Conservation (phyloP, 1,140 invertebrate genomes). For the Ptiloglossa arizonensis region DNA sequence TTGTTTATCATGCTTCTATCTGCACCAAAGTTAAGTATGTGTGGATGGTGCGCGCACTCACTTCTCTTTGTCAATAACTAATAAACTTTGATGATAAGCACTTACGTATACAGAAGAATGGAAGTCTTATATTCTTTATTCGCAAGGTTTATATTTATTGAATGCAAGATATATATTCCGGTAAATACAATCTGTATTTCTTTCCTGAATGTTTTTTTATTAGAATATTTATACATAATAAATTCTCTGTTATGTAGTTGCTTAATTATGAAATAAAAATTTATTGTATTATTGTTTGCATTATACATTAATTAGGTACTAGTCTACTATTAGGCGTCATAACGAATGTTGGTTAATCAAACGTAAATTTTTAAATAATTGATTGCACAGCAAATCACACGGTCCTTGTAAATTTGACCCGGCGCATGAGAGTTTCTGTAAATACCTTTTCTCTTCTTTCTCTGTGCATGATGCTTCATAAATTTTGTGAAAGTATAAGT, state of each 20-base stretch:
- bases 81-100: not conserved
- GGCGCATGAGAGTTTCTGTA: conserved; percentile 42
- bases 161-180: no score
- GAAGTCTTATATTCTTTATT: no score
- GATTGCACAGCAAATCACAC: not conserved
- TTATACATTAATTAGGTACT: not conserved
- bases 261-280: not conserved
- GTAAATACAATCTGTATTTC: no score
- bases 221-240: not conserved
- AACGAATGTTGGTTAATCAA: not conserved
- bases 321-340: not conserved
- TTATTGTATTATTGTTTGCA: not conserved
- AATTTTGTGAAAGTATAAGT: not conserved
- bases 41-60: not conserved
- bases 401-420: conserved; percentile 3
- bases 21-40: not conserved
- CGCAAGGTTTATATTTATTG: no score
- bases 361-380: not conserved
- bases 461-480: conserved; percentile 38
- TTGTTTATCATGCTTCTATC: not conserved
- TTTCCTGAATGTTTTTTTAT: no score
- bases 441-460: conserved; percentile 21
- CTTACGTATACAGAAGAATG: no score
- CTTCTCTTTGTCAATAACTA: not conserved
- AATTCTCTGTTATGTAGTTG: not conserved